phyloP scores from a whole-genome alignment of 2,113 vertebrate genomes.

The Ceyx cyanopectus region DNA sequence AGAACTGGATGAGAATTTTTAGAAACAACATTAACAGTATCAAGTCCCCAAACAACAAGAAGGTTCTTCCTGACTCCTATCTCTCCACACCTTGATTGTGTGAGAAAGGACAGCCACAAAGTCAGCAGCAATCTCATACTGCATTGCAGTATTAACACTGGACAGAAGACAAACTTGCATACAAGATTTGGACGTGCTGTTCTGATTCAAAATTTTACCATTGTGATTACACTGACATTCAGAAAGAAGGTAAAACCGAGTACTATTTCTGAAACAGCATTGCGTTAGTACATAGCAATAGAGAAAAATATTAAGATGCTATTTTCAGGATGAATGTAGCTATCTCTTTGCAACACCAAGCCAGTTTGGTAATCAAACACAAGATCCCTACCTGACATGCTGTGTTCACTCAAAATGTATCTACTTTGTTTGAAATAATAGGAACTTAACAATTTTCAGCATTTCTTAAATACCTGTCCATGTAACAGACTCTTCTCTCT shows the following conservation, averaged over 20 bases:
- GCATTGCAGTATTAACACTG: constrained; percentile 36
- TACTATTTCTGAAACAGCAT: background rate
- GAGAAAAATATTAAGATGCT: background rate
- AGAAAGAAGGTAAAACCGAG: background rate
- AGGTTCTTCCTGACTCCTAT: background rate
- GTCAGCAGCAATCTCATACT: background rate
- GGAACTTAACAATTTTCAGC: background rate
- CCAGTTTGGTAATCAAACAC: background rate
- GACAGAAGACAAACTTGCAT: constrained; percentile 50
- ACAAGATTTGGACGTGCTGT: background rate
- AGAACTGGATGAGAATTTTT: background rate
- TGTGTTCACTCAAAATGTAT: background rate
- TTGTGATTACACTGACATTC: background rate
- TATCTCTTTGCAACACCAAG: background rate
- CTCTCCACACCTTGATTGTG: background rate
- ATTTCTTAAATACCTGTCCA: background rate
- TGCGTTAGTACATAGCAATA: fast-evolving
- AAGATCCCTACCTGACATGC: background rate
- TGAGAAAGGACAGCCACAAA: background rate
- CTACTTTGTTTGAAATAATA: background rate
- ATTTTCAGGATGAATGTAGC: background rate
- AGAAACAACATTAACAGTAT: background rate
- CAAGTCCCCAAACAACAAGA: background rate
- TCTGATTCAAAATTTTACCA: background rate
- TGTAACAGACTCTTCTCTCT: background rate